Percentiles rank a stretch among this genome's conserved stretches.
Evolutionary conservation across 1,140 invertebrate genomes (phyloP).

Genomic region (Dreissena rostriformis): DNA sequence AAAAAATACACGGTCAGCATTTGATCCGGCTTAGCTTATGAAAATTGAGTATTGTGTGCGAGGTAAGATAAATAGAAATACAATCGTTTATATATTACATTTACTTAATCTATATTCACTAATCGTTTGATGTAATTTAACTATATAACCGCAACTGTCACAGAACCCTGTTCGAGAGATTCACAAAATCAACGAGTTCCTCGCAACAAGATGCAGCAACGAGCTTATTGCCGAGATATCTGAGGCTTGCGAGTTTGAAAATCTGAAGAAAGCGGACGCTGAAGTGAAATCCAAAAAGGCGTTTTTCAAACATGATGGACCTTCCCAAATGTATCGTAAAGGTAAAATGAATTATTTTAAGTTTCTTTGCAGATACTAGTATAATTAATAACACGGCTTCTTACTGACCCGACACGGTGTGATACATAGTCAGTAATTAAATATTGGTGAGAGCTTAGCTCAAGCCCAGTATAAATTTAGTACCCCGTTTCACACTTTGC

Average conservation of each 20-base stretch:
- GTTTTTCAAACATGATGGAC: not conserved
- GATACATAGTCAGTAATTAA: not conserved
- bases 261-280: slow-evolving; percentile 36
- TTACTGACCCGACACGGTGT: not conserved
- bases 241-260: slow-evolving; percentile 42
- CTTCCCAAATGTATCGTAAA: slow-evolving; percentile 23
- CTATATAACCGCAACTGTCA: not conserved
- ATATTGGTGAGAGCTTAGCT: not conserved
- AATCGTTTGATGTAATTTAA: too few species aligned
- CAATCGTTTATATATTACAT: too few species aligned
- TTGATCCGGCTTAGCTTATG: too few species aligned
- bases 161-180: slow-evolving; percentile 56
- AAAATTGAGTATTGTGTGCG: too few species aligned
- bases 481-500: not conserved
- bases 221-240: slow-evolving; percentile 54
- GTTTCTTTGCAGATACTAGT: not conserved
- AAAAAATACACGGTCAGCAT: too few species aligned
- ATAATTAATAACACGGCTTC: not conserved
- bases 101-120: too few species aligned
- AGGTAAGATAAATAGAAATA: too few species aligned
- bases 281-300: not conserved
- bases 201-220: slow-evolving; percentile 43
- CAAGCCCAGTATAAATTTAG: not conserved
- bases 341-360: slow-evolving; percentile 11
- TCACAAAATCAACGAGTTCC: slow-evolving; percentile 49